These are phyloP conservation scores for Hydrotaea cyrtoneurina DNA, from an alignment of 2,888 invertebrate species.

Conservation along the genomic window DNA sequence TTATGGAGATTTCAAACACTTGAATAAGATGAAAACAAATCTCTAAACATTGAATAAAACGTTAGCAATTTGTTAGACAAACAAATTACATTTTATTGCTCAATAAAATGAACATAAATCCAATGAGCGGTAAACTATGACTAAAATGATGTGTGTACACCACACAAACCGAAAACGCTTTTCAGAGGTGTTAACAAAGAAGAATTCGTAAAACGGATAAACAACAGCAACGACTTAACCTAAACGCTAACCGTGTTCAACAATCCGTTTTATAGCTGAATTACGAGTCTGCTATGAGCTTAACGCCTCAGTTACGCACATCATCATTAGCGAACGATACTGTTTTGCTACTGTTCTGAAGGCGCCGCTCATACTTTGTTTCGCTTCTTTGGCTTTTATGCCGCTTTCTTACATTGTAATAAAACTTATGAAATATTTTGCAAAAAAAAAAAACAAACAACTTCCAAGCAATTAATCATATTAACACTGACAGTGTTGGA, in stretches of 20 bases:
- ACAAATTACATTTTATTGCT: background rate
- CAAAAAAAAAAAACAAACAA: too few species aligned
- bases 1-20: too few species aligned
- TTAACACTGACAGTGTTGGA: background rate
- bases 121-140: background rate
- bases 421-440: constrained; percentile 20
- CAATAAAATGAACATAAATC: constrained; percentile 20
- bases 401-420: constrained; percentile 17
- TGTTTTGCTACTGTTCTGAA: constrained; percentile 24
- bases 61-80: constrained; percentile 13
- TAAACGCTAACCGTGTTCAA: background rate
- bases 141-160: background rate
- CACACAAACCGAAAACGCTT: background rate
- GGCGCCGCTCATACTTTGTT: background rate
- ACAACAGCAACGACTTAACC: background rate
- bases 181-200: constrained; percentile 11
- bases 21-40: background rate
- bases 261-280: constrained; percentile 19
- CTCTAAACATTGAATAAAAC: background rate
- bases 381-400: background rate
- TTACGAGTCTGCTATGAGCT: constrained; percentile 65
- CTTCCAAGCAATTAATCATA: constrained; percentile 10
- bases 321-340: constrained; percentile 63
- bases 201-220: background rate
- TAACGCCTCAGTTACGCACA: constrained; percentile 77